Base-by-base conservation (phyloP, 2,113 vertebrate species). In the Edolisoma coerulescens region DNA sequence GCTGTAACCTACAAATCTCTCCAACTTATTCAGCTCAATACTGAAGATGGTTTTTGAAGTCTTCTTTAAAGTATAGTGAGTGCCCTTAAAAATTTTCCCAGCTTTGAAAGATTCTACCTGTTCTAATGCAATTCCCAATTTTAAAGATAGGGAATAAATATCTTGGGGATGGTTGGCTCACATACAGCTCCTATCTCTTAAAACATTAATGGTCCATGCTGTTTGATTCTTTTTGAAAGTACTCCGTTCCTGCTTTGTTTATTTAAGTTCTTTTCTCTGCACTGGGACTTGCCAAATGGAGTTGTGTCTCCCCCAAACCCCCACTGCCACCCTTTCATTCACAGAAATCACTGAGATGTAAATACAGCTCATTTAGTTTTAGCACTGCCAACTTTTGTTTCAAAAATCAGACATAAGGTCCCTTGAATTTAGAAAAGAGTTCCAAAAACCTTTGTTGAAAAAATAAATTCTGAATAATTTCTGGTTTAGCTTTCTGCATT, bases 201-300 rank as follows among this genome's bases (percentile, higher is more conserved):
- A 97, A 97, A 96, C 95, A 97, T 97, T 97, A 96, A 97, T 97
- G 87, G 93, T 89, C 90, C 88, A 79, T 83, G 92, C 90, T 92
- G 94, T 95, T 96, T 97, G 94, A 93, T 95, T 95, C 78, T 89
- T 97, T 96, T 96, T 94, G 92, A 97, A 96, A 93, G 77, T 93
- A 41, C 39, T 85, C 59, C 3, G 6, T 56, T 89, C 74, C 89
- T 91, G 77, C 84, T 96, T 94, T 95, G 93, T 96, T 92, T 96
- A 75, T 93, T 91, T 92, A 94, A 95, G 69, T 95, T 78, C 53
- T 90, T 87, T 92, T 90, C 90, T 96, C 65, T 85, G 87, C 22
- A 17, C 67, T 60, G 71, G 89, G 79, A 92, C 92, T 89, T 92
- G 92, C 93, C 92, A 94, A 92, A 68, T 21, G 56, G 64, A 95